phyloP scores from a whole-genome alignment of 2,113 vertebrate species.

The Megaleporinus macrocephalus region DNA sequence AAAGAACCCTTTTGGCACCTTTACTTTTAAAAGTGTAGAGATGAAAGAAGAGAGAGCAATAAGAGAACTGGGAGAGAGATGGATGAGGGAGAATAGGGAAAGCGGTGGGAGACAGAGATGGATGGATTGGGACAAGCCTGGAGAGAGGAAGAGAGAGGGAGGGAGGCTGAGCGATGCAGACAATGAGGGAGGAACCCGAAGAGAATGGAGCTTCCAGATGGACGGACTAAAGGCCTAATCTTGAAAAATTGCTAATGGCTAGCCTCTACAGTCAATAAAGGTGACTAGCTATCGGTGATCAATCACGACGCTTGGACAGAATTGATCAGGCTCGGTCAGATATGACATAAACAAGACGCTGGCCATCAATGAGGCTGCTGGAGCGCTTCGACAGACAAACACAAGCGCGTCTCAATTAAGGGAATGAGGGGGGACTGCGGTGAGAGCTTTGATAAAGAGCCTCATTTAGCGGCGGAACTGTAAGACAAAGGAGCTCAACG shows the following conservation, averaged over 20 bases:
- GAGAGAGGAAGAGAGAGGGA: constrained; percentile 21
- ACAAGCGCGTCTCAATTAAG: constrained; percentile 76
- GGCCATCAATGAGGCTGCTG: constrained; percentile 62
- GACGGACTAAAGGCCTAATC: constrained; percentile 39
- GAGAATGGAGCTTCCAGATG: constrained; percentile 26
- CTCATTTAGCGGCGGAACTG: constrained; percentile 59
- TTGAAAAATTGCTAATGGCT: constrained; percentile 46
- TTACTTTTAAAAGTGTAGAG: not conserved
- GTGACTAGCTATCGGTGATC: constrained; percentile 75
- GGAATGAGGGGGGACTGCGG: constrained; percentile 18
- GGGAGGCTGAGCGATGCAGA: not conserved
- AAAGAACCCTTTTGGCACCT: too few relatives aligned
- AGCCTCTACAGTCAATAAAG: constrained; percentile 63
- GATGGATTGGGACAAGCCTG: constrained; percentile 30
- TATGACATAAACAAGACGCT: constrained; percentile 77
- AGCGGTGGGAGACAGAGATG: constrained; percentile 39
- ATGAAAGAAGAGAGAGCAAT: constrained; percentile 11
- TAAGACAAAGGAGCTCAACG: constrained; percentile 58
- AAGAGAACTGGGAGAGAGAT: constrained; percentile 28
- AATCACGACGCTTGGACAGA: constrained; percentile 73
- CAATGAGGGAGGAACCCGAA: constrained; percentile 10
- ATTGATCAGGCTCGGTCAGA: constrained; percentile 78
- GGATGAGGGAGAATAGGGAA: constrained; percentile 27
- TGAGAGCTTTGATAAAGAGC: constrained; percentile 65
- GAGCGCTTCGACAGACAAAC: constrained; percentile 67